Conservation (phyloP, 2,888 invertebrate genomes). For the Cinara cedri region DNA sequence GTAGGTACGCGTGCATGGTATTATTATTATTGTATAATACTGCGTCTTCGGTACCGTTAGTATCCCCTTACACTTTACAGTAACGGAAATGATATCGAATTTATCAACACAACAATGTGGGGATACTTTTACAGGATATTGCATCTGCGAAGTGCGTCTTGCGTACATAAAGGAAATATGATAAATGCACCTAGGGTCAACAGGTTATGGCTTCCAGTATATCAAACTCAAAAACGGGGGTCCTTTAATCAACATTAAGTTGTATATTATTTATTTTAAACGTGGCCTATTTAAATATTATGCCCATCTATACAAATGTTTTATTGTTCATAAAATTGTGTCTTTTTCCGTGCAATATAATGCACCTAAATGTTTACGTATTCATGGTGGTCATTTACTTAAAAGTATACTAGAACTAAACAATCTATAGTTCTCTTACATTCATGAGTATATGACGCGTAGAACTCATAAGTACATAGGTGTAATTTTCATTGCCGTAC, state of each 20-base stretch:
- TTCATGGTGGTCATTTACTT: too few species aligned
- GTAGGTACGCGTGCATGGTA: not conserved
- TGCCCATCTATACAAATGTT: too few species aligned
- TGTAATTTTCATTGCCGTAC: too few species aligned
- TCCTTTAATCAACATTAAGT: conserved; percentile 40
- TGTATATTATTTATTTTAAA: conserved; percentile 9
- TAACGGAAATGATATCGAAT: conserved; percentile 51
- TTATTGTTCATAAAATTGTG: too few species aligned
- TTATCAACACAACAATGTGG: conserved; percentile 55
- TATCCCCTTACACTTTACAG: conserved; percentile 51
- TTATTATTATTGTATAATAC: not conserved
- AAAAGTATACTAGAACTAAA: too few species aligned
- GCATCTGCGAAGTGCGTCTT: conserved; percentile 35
- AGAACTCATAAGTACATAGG: too few species aligned
- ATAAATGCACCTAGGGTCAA: conserved; percentile 47
- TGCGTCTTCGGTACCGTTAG: conserved; percentile 8
- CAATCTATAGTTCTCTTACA: too few species aligned
- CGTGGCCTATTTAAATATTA: not conserved
- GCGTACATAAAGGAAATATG: conserved; percentile 49
- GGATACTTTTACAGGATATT: conserved; percentile 55
- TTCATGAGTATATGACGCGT: too few species aligned
- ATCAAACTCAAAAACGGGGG: conserved; percentile 39
- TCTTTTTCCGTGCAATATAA: too few species aligned
- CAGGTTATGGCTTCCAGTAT: conserved; percentile 55
- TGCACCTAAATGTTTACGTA: too few species aligned